Base-by-base conservation (phyloP, 1,140 invertebrate genomes). In the Euura saliciscinereae region DNA sequence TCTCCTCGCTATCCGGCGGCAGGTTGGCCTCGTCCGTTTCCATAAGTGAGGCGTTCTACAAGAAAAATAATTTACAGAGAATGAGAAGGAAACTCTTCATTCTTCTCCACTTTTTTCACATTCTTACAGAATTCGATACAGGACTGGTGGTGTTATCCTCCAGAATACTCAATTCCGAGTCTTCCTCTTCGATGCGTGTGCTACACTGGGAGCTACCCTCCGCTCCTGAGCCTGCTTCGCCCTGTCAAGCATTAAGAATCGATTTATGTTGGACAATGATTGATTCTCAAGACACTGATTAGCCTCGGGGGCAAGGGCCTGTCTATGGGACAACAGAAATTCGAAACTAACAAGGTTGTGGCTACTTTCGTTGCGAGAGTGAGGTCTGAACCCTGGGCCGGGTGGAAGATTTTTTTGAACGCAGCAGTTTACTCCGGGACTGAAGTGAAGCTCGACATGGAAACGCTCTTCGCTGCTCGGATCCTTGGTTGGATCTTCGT, bases 401-500 rank as follows among this genome's bases (percentile, higher is more conserved):
- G 95, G 95, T 28, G 96, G 96, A 71, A 97, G 85, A 88, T 97
- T 97, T 83, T 98, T 97, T 79, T 98, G 96, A 10, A 98, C 96
- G 84, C 96, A 97, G 85, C 96, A 98, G 84, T 97, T 97, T 1
- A 98, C 97, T 65, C 98, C 98, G 2, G 98, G 97, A 89, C 97
- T 99, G 82, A 99, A 99, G 87, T 99, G 98, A 11, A 99, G 88
- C 87, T 99, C 98, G 59, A 99, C 96, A 83, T 99, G 98, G 84
- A 99, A 99, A 75, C 95, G 91, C 86, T 96, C 95, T 81, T 97
- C 95, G 10, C 95, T 96, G 59, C 89, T 91, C 0, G 94, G 94
- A 87, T 97, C 96, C 86, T 99, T 99, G 0, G 96, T 98, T 4
- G 97, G 97, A 88, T 99, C 98, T 88, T 99, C 98, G 84, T 99